Percentiles rank a stretch among this genome's conserved stretches.
Evolutionary conservation across 1,140 invertebrate species (phyloP).

Genomic region (Galleria mellonella): DNA sequence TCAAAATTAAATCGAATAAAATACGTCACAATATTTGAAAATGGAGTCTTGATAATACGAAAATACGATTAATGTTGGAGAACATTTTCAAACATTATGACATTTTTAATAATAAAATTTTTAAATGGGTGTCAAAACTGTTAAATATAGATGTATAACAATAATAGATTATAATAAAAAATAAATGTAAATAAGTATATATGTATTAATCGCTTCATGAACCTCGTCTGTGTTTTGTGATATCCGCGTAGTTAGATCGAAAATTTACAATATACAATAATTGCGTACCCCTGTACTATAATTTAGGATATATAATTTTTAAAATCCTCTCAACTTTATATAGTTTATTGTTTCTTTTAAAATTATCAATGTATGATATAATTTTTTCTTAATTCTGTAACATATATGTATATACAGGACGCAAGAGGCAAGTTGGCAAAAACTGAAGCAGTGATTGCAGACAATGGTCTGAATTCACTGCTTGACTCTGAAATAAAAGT

Average conservation of each 20-base stretch:
- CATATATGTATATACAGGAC: too few relatives aligned
- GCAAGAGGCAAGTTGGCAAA: too few relatives aligned
- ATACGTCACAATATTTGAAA: constrained; percentile 19
- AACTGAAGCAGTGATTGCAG: too few relatives aligned
- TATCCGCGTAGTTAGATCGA: constrained; percentile 15
- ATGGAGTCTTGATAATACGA: background rate
- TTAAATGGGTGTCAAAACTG: constrained; percentile 15
- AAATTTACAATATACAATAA: constrained; percentile 10
- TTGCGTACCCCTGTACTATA: too few relatives aligned
- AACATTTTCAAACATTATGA: background rate
- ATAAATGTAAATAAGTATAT: constrained; percentile 10
- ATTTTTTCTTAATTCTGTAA: too few relatives aligned
- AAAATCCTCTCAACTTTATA: too few relatives aligned
- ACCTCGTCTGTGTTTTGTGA: constrained; percentile 37
- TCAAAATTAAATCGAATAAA: constrained; percentile 9
- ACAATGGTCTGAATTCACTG: too few relatives aligned
- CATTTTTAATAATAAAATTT: constrained; percentile 1
- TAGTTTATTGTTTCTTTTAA: too few relatives aligned
- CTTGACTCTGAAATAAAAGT: too few relatives aligned
- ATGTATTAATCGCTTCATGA: constrained; percentile 12
- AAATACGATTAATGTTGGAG: background rate
- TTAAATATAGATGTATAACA: constrained; percentile 7
- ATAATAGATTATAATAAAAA: constrained; percentile 1
- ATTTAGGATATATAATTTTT: too few relatives aligned
- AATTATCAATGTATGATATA: too few relatives aligned